Evolutionary conservation across 1,140 invertebrate genomes (phyloP).

Genomic region (Calliopsis andreniformis): DNA sequence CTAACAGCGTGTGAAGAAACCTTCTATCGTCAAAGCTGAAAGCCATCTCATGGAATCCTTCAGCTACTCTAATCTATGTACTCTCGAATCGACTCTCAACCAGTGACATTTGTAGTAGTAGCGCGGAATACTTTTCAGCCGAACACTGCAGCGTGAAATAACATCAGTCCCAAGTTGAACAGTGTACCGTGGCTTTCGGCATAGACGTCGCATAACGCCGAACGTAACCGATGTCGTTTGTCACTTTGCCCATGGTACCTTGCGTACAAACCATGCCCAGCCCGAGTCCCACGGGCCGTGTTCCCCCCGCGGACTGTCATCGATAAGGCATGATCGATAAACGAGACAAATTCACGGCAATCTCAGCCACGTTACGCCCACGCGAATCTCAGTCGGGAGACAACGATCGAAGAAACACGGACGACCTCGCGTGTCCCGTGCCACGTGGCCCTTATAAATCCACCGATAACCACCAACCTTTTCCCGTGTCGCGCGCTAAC

Average conservation of each 20-base stretch:
- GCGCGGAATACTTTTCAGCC: background rate
- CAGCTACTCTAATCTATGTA: too few species aligned
- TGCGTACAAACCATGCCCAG: background rate
- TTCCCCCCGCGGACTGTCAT: constrained; percentile 36
- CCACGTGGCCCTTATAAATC: constrained; percentile 40
- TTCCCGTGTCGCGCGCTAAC: constrained; percentile 1
- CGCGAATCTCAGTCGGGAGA: constrained; percentile 28
- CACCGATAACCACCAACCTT: background rate
- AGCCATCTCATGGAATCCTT: too few species aligned
- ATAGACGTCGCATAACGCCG: constrained; percentile 4
- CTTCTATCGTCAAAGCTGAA: too few species aligned
- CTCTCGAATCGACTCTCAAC: too few species aligned
- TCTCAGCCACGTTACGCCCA: constrained; percentile 40
- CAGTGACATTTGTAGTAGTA: too few species aligned
- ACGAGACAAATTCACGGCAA: constrained; percentile 43
- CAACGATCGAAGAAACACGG: constrained; percentile 25
- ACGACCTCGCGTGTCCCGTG: constrained; percentile 5
- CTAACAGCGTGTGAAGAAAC: too few species aligned
- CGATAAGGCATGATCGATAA: constrained; percentile 45
- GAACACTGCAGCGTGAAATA: background rate
- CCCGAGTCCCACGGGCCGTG: constrained; percentile 32
- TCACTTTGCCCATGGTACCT: constrained; percentile 17
- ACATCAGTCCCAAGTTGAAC: background rate
- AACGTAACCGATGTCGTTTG: constrained; percentile 19
- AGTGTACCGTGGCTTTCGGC: constrained; percentile 15